These are phyloP conservation scores for Addax nasomaculatus DNA, from an alignment of 2,113 vertebrate genomes.

Conservation along the genomic window DNA sequence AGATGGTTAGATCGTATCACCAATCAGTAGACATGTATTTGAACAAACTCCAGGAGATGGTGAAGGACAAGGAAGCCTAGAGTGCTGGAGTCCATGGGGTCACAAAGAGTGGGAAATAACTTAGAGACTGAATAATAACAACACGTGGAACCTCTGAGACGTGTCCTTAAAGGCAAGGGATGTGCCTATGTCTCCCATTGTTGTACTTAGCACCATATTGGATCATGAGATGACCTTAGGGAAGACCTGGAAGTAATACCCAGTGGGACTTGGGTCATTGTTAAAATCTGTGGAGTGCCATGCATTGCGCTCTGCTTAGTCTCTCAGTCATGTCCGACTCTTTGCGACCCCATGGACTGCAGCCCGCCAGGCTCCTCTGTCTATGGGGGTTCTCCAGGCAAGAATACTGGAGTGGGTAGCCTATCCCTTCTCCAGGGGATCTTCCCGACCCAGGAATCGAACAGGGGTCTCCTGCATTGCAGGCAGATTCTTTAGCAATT, in stretches of 20 bases:
- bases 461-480: neutral
- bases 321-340: fast-evolving
- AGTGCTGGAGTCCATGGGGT: neutral
- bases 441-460: fast-evolving
- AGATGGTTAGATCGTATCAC: neutral
- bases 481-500: neutral
- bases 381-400: neutral
- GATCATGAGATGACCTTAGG: neutral
- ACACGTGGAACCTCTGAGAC: neutral
- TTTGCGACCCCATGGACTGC: neutral
- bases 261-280: neutral
- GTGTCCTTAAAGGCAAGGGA: neutral
- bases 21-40: neutral
- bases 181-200: neutral
- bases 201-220: neutral
- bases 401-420: neutral
- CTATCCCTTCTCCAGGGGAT: neutral
- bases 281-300: neutral
- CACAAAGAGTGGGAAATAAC: neutral
- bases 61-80: neutral
- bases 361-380: neutral
- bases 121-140: neutral
- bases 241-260: neutral
- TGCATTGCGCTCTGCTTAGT: neutral
- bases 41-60: neutral